Evolutionary conservation across 2,797 vertebrate genomes (phyloP).

Genomic region (Eulemur coronatus): DNA sequence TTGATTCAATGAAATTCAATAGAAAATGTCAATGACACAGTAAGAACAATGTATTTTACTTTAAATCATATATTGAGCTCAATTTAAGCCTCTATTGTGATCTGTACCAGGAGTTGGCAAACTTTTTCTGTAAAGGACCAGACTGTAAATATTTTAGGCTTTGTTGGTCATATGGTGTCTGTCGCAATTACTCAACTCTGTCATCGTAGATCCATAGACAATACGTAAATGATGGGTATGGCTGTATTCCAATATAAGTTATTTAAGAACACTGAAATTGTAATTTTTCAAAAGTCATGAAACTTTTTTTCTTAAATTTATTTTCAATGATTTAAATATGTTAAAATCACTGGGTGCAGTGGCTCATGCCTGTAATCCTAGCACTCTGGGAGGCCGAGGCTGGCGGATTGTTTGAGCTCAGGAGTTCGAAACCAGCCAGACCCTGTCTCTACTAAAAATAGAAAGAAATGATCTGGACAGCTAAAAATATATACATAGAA

Average conservation of each 20-base stretch:
- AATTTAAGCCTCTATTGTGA: background rate
- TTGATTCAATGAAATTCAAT: background rate
- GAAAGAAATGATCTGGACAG: too few relatives aligned
- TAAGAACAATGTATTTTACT: background rate
- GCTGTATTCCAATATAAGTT: background rate
- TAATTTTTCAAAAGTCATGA: background rate
- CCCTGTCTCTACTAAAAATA: too few relatives aligned
- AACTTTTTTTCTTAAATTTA: background rate
- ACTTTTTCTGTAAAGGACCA: background rate
- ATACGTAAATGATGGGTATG: background rate
- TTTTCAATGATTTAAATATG: background rate
- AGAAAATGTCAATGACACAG: background rate
- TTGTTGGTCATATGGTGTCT: background rate
- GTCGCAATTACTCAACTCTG: background rate
- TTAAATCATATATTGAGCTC: background rate
- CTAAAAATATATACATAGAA: too few relatives aligned
- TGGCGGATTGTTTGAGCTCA: too few relatives aligned
- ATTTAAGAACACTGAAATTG: background rate
- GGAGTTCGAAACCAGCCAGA: too few relatives aligned
- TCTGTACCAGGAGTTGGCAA: background rate
- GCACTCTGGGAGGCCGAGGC: too few relatives aligned
- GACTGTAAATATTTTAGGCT: background rate
- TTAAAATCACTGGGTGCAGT: too few relatives aligned
- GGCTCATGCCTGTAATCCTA: too few relatives aligned
- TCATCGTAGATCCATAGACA: background rate